These are phyloP conservation scores for Danio albolineatus DNA, from an alignment of 2,797 vertebrate genomes.

Conservation along the genomic window DNA sequence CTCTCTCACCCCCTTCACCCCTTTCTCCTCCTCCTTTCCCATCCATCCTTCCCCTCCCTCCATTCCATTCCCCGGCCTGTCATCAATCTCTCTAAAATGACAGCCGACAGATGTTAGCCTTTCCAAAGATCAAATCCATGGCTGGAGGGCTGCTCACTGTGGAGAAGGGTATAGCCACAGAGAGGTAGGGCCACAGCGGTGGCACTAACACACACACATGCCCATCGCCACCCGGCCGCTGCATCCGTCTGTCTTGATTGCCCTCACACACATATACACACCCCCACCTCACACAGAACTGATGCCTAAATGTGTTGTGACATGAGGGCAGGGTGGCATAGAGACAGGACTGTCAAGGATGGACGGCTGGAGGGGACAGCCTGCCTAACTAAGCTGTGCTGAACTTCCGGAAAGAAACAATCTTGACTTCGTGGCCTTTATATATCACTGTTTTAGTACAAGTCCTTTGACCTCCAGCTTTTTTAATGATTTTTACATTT, in stretches of 20 bases:
- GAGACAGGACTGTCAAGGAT: slow-evolving; percentile 60
- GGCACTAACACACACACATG: slow-evolving; percentile 41
- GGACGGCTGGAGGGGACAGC: slow-evolving; percentile 33
- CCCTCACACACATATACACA: slow-evolving; percentile 31
- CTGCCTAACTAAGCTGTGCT: slow-evolving; percentile 46
- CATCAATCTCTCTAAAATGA: slow-evolving; percentile 99
- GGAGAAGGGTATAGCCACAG: slow-evolving; percentile 74
- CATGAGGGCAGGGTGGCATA: slow-evolving; percentile 67
- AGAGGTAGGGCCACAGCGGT: slow-evolving; percentile 69
- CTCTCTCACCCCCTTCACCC: slow-evolving; percentile 59
- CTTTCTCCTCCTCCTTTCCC: slow-evolving; percentile 71
- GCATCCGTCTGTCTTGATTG: slow-evolving; percentile 38
- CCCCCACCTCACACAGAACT: slow-evolving; percentile 58
- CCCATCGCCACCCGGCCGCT: slow-evolving; percentile 16
- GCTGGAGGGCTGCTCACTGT: slow-evolving; percentile 90
- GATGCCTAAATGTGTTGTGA: slow-evolving; percentile 81
- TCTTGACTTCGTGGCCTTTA: slow-evolving; percentile 43
- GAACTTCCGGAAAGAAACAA: slow-evolving; percentile 40
- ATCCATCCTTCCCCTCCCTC: slow-evolving; percentile 62
- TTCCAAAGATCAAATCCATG: slow-evolving; percentile 98
- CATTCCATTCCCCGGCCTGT: slow-evolving; percentile 82
- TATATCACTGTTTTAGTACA: slow-evolving; percentile 2
- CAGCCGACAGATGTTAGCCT: slow-evolving; percentile 99
- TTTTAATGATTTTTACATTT: slow-evolving; percentile 19
- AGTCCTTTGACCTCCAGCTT: slow-evolving; percentile 10